Conservation (phyloP, 2,888 invertebrate genomes). For the Drosophila parthenogenetica region DNA sequence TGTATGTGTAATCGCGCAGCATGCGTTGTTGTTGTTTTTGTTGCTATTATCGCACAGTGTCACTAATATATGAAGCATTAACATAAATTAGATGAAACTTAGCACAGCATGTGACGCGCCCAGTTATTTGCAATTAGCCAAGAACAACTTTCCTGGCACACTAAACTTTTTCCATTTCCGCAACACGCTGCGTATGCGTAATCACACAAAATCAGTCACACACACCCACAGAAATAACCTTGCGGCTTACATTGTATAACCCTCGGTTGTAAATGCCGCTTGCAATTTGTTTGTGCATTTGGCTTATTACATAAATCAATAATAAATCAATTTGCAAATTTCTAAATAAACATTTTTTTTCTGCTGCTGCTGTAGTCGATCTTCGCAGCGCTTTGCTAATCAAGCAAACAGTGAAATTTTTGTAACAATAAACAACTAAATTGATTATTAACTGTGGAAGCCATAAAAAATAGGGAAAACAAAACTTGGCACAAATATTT, state of each 20-base stretch:
- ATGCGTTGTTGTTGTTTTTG: conserved; percentile 22
- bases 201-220: conserved; percentile 8
- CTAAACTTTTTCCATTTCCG: conserved; percentile 37
- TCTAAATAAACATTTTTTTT: conserved; percentile 45
- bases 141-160: conserved; percentile 32
- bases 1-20: conserved; percentile 26
- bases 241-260: conserved; percentile 34
- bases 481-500: conserved; percentile 31
- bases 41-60: conserved; percentile 39
- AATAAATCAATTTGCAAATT: conserved; percentile 34
- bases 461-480: conserved; percentile 29
- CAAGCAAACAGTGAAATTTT: conserved; percentile 44
- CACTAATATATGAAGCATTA: conserved; percentile 54
- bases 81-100: conserved; percentile 57
- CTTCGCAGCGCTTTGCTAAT: conserved; percentile 32
- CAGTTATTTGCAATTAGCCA: conserved; percentile 42
- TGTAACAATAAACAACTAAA: conserved; percentile 73
- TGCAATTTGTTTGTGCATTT: conserved; percentile 38
- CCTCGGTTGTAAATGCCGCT: conserved; percentile 6
- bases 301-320: conserved; percentile 58
- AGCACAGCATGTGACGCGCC: conserved; percentile 26
- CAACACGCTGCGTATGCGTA: conserved; percentile 22
- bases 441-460: conserved; percentile 67
- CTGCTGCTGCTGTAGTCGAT: conserved; percentile 6
- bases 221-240: conserved; percentile 2